Evolutionary conservation across 2,797 vertebrate species (phyloP).

Genomic region (Mus caroli): DNA sequence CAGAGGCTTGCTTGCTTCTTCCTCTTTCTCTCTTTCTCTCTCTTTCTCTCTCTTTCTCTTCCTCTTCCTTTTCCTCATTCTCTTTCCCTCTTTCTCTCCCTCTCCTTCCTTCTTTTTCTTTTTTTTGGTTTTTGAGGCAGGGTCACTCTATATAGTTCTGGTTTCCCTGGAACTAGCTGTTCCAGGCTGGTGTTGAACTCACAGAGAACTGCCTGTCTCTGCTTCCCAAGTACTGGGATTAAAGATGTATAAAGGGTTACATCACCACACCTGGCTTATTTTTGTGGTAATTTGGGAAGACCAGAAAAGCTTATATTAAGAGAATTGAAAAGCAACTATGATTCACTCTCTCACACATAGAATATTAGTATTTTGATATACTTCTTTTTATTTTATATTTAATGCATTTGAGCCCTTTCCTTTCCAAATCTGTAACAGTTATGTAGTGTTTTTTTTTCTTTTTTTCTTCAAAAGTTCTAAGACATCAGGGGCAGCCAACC

Average conservation of each 20-base stretch:
- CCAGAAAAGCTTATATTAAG: conserved; percentile 6
- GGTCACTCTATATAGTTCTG: not conserved
- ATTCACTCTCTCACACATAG: conserved; percentile 1
- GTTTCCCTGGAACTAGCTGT: not conserved
- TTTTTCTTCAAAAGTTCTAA: not conserved
- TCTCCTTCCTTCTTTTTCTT: not conserved
- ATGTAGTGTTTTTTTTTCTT: not conserved
- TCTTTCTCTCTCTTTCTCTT: no score
- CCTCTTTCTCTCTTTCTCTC: not conserved
- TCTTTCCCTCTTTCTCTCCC: no score
- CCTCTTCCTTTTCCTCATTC: no score
- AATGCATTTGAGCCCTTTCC: not conserved
- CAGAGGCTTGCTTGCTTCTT: not conserved
- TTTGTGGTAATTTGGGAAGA: conserved; percentile 48
- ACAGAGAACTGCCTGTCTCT: not conserved
- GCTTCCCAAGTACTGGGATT: not conserved
- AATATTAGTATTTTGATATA: conserved; percentile 52
- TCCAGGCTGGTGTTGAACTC: not conserved
- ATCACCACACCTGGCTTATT: not conserved
- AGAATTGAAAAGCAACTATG: conserved; percentile 40
- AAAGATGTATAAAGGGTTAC: not conserved
- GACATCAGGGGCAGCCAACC: not conserved
- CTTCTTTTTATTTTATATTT: not conserved
- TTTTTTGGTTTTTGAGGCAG: not conserved
- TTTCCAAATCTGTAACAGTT: conserved; percentile 2